Evolutionary conservation across 1,140 invertebrate genomes (phyloP).

Genomic region (Arctopsyche grandis): DNA sequence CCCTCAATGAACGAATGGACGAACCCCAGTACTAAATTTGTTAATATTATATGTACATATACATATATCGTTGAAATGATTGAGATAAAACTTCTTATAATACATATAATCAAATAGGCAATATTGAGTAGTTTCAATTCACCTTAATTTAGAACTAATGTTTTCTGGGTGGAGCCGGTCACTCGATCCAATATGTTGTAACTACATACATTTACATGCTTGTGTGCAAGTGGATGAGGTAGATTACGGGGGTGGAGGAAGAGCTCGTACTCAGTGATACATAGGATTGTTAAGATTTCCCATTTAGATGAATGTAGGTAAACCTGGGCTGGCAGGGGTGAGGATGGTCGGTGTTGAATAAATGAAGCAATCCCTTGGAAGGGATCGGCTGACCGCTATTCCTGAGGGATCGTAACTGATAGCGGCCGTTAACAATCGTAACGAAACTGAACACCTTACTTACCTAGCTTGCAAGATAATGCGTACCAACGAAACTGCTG

Average conservation of each 20-base stretch:
- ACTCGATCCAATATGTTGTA: no score
- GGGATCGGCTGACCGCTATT: constrained; percentile 23
- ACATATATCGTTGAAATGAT: no score
- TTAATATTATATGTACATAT: background rate
- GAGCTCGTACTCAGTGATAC: constrained; percentile 1
- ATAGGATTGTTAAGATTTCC: constrained; percentile 34
- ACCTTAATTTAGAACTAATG: no score
- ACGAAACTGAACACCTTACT: constrained; percentile 40
- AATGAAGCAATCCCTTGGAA: constrained; percentile 43
- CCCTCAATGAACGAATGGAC: no score
- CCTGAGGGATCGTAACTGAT: constrained; percentile 41
- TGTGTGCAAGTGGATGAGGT: background rate
- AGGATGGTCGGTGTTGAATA: constrained; percentile 37
- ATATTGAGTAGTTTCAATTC: no score
- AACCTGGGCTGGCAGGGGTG: background rate
- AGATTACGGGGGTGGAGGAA: background rate
- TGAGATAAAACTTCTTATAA: no score
- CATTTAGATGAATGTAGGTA: constrained; percentile 36
- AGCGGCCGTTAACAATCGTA: constrained; percentile 44
- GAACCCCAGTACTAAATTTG: background rate
- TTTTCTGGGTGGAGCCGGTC: no score
- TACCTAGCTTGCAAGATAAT: constrained; percentile 9
- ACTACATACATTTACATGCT: background rate
- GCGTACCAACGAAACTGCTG: background rate
- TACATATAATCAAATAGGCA: no score